A percentile compares a stretch with the other conserved stretches of the same genome.
Conservation (phyloP, 2,888 invertebrate genomes). For the Venusia cambrica region DNA sequence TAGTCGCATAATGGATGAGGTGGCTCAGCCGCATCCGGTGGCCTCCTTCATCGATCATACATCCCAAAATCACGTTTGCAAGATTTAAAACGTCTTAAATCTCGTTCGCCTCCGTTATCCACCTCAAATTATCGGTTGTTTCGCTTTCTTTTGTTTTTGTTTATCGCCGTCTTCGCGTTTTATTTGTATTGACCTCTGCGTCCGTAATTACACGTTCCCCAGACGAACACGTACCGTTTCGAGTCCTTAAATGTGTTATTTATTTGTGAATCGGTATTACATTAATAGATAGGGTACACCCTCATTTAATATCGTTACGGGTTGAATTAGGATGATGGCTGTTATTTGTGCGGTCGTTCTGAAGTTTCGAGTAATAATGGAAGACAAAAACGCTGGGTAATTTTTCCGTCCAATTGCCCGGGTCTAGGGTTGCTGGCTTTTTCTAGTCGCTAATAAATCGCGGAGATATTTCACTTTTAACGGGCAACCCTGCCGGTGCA, state of each 20-base stretch:
- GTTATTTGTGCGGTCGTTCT: conserved; percentile 59
- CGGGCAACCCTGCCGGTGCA: conserved; percentile 56
- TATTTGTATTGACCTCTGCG: conserved; percentile 77
- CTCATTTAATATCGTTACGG: conserved; percentile 76
- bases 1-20: conserved; percentile 47
- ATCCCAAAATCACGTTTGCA: conserved; percentile 61
- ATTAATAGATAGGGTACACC: conserved; percentile 76
- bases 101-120: conserved; percentile 58
- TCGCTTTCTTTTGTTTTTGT: conserved; percentile 73
- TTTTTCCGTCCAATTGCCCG: conserved; percentile 55
- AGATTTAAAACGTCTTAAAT: conserved; percentile 48
- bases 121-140: conserved; percentile 71
- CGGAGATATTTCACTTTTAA: conserved; percentile 3
- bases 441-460: conserved; percentile 27
- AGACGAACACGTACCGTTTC: conserved; percentile 59
- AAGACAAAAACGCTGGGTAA: conserved; percentile 52
- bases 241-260: conserved; percentile 74
- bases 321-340: conserved; percentile 66
- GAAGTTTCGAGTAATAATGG: conserved; percentile 36
- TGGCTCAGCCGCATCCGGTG: conserved; percentile 38
- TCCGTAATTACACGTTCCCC: conserved; percentile 65
- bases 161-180: conserved; percentile 61
- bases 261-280: conserved; percentile 75
- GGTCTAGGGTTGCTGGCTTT: conserved; percentile 34
- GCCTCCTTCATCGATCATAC: conserved; percentile 38